A percentile compares a stretch with the other conserved stretches of the same genome.
These are phyloP conservation scores for Chalcosyrphus nemorum DNA, from an alignment of 2,888 invertebrate genomes.

Conservation along the genomic window DNA sequence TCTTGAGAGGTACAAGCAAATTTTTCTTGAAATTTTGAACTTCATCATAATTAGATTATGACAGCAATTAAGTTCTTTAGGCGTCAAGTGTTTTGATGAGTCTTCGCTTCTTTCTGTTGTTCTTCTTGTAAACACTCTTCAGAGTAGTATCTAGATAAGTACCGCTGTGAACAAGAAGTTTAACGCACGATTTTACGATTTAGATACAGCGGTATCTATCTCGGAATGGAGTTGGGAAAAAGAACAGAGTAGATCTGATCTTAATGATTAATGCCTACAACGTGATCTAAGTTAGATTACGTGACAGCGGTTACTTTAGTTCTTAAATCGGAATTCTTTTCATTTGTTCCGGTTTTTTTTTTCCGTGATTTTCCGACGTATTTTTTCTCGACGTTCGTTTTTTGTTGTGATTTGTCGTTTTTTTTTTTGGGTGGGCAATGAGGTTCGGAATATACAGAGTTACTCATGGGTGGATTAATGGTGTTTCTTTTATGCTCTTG, in stretches of 20 bases:
- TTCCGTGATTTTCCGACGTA: not conserved
- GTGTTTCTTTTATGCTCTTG: slow-evolving; percentile 14
- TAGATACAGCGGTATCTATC: slow-evolving; percentile 1
- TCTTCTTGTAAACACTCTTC: not conserved
- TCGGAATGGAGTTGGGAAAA: not conserved
- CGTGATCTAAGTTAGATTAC: slow-evolving; percentile 52
- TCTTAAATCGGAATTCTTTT: slow-evolving; percentile 39
- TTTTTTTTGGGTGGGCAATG: slow-evolving; percentile 13
- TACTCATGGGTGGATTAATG: not conserved
- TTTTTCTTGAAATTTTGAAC: not conserved
- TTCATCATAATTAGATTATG: slow-evolving; percentile 43
- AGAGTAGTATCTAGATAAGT: not conserved
- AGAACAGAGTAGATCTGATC: not conserved
- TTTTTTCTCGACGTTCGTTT: not conserved
- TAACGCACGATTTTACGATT: slow-evolving; percentile 21
- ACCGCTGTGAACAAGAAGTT: slow-evolving; percentile 13
- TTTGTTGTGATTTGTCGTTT: not conserved
- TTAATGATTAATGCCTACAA: slow-evolving; percentile 38
- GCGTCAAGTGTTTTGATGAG: slow-evolving; percentile 14
- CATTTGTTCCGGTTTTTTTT: slow-evolving; percentile 19
- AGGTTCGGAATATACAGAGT: slow-evolving; percentile 20
- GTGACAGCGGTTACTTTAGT: slow-evolving; percentile 50
- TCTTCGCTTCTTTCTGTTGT: slow-evolving; percentile 6
- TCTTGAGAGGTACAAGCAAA: slow-evolving; percentile 3
- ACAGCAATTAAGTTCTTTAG: slow-evolving; percentile 29